Base-by-base conservation (phyloP, 2,113 vertebrate species). In the Stomatorhinus ivindoensis region DNA sequence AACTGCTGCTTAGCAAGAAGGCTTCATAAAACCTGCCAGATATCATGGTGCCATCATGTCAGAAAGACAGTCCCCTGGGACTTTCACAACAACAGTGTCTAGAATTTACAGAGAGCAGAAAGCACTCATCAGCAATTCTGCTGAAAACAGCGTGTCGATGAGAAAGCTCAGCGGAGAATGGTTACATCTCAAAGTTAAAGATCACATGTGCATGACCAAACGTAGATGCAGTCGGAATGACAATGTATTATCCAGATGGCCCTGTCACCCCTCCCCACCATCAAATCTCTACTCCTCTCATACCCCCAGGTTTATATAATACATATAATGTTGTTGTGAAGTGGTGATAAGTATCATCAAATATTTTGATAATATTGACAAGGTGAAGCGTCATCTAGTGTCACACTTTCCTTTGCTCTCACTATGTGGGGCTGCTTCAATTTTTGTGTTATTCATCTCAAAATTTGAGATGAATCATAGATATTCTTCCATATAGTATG, bases 1-100 rank as follows among this genome's bases (percentile, higher is more conserved):
- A 89, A 90, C 92, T 93, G 93, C 93, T 88, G 93, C 15, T 76
- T 76, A 76, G 31, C 11, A 76, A 76, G 69, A 76, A 31, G 5
- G 35, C 15, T 76, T 39, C 27, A 15, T 73, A 39, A 39, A 24
- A 51, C 27, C 27, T 17, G 47, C 91, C 92, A 76, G 35, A 39
- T 13, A 76, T 39, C 3, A 19, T 17, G 5, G 15, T 39, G 35
- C n/a, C 13, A 73, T 8, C 69, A 31, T 76, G 27, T 76, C 31
- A 76, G 69, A 76, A 39, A 39, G 69, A 15, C 35, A 76, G 27
- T 31, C 65, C 8, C n/a, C 65, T 69, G 27, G 27, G n/a, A 69
- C 27, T 31, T 69, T 31, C 65, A 4, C 9, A 69, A 69, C 27
- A 3, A 69, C 24, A 73, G 31, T 15, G 4, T 73, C 69, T 76